Evolutionary conservation across 1,140 invertebrate genomes (phyloP), one percentile per base, ranked within the genome.

Genomic region (Platyura marginata): DNA sequence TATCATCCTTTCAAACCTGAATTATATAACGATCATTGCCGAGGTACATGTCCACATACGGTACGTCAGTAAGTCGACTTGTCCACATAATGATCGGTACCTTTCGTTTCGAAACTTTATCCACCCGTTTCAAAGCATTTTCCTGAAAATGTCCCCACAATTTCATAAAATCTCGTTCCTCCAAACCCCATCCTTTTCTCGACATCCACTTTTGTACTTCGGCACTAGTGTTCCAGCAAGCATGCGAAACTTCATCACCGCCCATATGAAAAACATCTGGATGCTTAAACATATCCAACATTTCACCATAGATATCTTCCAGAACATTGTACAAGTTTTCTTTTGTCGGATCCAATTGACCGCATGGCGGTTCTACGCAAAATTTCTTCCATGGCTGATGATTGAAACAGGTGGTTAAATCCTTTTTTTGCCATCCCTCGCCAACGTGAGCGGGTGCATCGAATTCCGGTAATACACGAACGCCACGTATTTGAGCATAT

Each of bases 261-360:
- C 86, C 86, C 82, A 89, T 87, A 51, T 91, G 86, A 57, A 89
- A 89, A 0, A 89, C 62, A 50, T 85, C 81, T 0, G 80, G 72
- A 19, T 72, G 45, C 50, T 85, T 37, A 35, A 54, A 57, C 16
- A 69, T 64, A 47, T 68, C 58, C 8, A 72, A 58, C 73, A 81
- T 78, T 39, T 81, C 79, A 0, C 50, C 51, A 49, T 79, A 81
- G 40, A 83, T 74, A 46, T 77, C 73, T 52, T 74, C 69, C 3
- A 90, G 58, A 16, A 80, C 65, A 33, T 81, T 67, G 49, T 88
- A 91, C 38, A 88, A 65, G 32, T 70, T 68, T 2, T 79, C 71
- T 47, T 73, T 78, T 0, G 74, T 77, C 0, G 83, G 81, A 63
- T 90, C 83, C 2, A 90, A 63, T 56, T 88, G 84, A 1, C 86